Evolutionary conservation across 2,113 vertebrate genomes (phyloP).

Genomic region (Paratilapia polleni): DNA sequence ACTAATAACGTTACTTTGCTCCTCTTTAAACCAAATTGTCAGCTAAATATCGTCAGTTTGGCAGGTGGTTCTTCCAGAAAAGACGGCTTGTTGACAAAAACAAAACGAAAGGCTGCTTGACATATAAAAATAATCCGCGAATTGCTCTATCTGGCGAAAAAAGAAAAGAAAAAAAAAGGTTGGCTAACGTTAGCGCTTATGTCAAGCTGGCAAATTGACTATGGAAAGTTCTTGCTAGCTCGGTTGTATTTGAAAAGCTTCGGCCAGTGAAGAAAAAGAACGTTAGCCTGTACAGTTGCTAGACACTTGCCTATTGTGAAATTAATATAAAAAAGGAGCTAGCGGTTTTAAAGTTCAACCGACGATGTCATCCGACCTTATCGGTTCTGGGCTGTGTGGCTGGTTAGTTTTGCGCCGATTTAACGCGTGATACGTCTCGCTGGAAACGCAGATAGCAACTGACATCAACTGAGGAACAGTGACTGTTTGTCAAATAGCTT

Average conservation of each 20-base stretch:
- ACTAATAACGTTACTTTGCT: conserved; percentile 6
- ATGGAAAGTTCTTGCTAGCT: conserved; percentile 14
- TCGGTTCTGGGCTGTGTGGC: conserved; percentile 21
- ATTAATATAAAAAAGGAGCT: conserved; percentile 23
- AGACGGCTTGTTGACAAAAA: conserved; percentile 14
- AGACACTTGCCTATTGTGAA: conserved; percentile 32
- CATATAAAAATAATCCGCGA: not conserved
- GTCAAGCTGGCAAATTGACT: conserved; percentile 14
- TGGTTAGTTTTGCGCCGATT: conserved; percentile 54
- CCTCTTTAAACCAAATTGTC: not conserved
- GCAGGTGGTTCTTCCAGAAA: not conserved
- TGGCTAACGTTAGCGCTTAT: conserved; percentile 8
- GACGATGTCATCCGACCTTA: conserved; percentile 43
- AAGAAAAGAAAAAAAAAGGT: conserved; percentile 2
- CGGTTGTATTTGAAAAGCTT: not conserved
- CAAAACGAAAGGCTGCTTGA: not conserved
- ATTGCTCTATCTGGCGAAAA: not conserved
- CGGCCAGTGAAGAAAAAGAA: not conserved
- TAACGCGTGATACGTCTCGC: conserved; percentile 45
- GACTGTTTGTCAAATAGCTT: conserved; percentile 72
- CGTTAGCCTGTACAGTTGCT: conserved; percentile 12
- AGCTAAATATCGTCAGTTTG: not conserved
- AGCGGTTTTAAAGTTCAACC: conserved; percentile 44
- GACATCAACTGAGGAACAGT: conserved; percentile 50
- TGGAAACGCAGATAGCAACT: conserved; percentile 59